These are phyloP conservation scores for Parus major DNA, from an alignment of 2,113 vertebrate species.

Conservation along the genomic window DNA sequence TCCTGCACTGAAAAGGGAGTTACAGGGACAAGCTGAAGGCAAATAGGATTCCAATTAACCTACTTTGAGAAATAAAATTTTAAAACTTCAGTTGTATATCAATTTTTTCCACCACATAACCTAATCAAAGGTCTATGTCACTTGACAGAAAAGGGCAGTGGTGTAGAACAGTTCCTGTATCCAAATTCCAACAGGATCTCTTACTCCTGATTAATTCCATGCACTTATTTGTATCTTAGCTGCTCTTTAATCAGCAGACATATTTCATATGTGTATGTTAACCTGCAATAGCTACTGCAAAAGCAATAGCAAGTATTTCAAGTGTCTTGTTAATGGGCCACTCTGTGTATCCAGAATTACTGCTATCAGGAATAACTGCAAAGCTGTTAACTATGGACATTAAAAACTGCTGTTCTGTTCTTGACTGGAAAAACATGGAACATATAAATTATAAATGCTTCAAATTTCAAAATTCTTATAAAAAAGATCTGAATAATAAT, in stretches of 20 bases:
- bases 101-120: neutral
- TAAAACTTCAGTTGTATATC: neutral
- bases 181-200: neutral
- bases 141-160: neutral
- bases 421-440: neutral
- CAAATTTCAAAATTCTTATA: neutral
- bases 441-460: neutral
- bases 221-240: neutral
- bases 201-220: neutral
- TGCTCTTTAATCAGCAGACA: neutral
- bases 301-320: slow-evolving; percentile 6
- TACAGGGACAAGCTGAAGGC: neutral
- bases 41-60: neutral
- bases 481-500: neutral
- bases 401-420: neutral
- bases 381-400: neutral
- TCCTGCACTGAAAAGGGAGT: neutral
- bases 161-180: neutral
- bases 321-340: neutral
- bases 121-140: neutral
- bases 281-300: neutral
- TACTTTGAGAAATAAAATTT: neutral
- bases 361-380: neutral
- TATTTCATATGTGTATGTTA: neutral
- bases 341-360: neutral